A percentile compares a stretch with the other conserved stretches of the same genome.
Conservation (phyloP, 2,888 invertebrate genomes). For the Prosapia bicincta region DNA sequence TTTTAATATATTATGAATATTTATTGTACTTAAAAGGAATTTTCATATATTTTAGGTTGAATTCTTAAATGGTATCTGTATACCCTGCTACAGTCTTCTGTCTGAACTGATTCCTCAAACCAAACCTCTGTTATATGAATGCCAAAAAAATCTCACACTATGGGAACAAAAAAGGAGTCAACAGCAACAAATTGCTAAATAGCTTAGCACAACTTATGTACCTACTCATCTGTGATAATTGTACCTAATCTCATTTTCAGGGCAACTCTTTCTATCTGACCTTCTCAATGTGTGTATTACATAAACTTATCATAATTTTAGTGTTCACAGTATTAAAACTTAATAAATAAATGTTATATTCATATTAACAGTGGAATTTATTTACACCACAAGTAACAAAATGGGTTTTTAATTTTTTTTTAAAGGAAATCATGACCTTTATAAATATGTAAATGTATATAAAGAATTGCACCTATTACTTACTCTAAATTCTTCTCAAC, state of each 20-base stretch:
- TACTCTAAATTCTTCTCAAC: too few species aligned
- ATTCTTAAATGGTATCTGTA: conserved; percentile 74
- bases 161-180: conserved; percentile 47
- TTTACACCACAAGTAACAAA: not conserved
- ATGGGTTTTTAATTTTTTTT: too few species aligned
- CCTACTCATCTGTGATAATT: conserved; percentile 26
- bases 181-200: not conserved
- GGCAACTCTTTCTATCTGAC: not conserved
- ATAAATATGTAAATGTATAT: too few species aligned
- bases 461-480: too few species aligned
- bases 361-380: conserved; percentile 39
- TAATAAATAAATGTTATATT: conserved; percentile 25
- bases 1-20: too few species aligned
- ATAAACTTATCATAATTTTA: conserved; percentile 5
- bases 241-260: conserved; percentile 22
- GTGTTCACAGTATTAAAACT: conserved; percentile 14
- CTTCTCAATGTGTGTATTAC: not conserved
- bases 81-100: conserved; percentile 74
- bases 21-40: too few species aligned
- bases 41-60: conserved; percentile 62
- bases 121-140: conserved; percentile 64
- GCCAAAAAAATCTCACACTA: conserved; percentile 57
- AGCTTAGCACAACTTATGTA: not conserved
- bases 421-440: too few species aligned
- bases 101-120: conserved; percentile 66